Evolutionary conservation across 1,140 invertebrate species (phyloP).

Genomic region (Sweltsa coloradensis): DNA sequence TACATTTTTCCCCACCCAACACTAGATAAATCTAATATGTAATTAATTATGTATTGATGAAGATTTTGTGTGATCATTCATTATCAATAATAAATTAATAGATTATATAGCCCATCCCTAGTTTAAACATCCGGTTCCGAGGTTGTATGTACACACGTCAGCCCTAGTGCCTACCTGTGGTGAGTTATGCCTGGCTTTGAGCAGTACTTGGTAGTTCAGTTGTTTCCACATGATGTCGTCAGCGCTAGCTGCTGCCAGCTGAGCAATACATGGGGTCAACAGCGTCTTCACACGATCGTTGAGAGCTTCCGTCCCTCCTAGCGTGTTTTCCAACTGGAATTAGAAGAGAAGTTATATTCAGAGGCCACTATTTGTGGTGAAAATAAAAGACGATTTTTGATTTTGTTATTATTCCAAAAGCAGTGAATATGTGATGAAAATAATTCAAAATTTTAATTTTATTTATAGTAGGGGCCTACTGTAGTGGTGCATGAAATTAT

Average conservation of each 20-base stretch:
- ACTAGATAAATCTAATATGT: neutral
- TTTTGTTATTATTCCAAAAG: too few relatives aligned
- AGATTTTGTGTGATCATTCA: neutral
- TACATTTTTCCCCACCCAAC: neutral
- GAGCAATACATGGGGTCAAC: conserved; percentile 64
- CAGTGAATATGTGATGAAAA: too few relatives aligned
- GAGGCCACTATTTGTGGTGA: too few relatives aligned
- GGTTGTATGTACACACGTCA: neutral
- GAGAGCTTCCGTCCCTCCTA: conserved; percentile 46
- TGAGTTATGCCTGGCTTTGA: conserved; percentile 70
- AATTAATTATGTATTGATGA: neutral
- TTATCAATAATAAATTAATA: neutral
- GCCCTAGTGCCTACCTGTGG: conserved; percentile 30
- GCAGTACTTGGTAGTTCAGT: conserved; percentile 75
- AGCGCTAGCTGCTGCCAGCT: conserved; percentile 64
- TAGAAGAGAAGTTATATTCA: too few relatives aligned
- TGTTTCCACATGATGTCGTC: conserved; percentile 82
- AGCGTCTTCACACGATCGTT: conserved; percentile 44
- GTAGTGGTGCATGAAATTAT: too few relatives aligned
- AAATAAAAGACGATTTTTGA: too few relatives aligned
- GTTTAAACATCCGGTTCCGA: neutral
- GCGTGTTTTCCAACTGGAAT: conserved; percentile 56
- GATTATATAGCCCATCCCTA: too few relatives aligned
- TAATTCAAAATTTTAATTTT: too few relatives aligned
- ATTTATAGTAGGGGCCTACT: too few relatives aligned